Base-by-base conservation (phyloP, 2,888 invertebrate genomes). In the Acleris sparsana region DNA sequence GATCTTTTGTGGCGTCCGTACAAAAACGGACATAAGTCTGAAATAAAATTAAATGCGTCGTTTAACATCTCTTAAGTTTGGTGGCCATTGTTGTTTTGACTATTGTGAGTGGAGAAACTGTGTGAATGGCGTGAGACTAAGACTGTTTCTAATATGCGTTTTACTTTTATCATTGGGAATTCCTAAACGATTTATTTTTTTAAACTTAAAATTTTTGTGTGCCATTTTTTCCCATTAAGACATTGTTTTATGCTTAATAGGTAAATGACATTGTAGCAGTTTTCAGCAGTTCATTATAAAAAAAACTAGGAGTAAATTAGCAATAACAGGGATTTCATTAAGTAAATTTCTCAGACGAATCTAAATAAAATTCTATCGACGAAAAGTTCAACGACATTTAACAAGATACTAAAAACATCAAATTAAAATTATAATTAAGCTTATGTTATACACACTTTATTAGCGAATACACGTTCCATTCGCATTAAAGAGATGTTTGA, bases 31-130 rank as follows among this genome's bases (percentile, higher is more conserved):
- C 80, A 83, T 72, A 84, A 80, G 79, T 82, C 78, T 76, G 76
- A 83, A 85, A 84, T 86, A 78, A 84, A 89, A 90, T 91, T 89
- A 85, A 88, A 85, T 83, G 86, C 84, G 79, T 86, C 86, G 83
- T 84, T 88, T 84, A 83, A 83, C 83, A 79, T 83, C 63, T 58
- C 65, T 84, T 77, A 80, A 76, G 72, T 73, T 73, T 71, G 68
- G 64, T 68, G 25, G 53, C 74, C 72, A 77, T 82, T 81, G 79
- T 80, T 77, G 73, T 65, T 71, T 63, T 57, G 53, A 71, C 72
- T 70, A 78, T 77, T 78, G 75, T 74, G 73, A 75, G 78, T 80
- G 77, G 77, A 82, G 80, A 79, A 77, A 80, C 74, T 77, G 78
- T 83, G 77, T 80, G 69, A 70, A 72, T 75, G 71, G 72, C 73